Evolutionary conservation across 2,797 vertebrate species (phyloP).

Genomic region (Acrocephalus scirpaceus): DNA sequence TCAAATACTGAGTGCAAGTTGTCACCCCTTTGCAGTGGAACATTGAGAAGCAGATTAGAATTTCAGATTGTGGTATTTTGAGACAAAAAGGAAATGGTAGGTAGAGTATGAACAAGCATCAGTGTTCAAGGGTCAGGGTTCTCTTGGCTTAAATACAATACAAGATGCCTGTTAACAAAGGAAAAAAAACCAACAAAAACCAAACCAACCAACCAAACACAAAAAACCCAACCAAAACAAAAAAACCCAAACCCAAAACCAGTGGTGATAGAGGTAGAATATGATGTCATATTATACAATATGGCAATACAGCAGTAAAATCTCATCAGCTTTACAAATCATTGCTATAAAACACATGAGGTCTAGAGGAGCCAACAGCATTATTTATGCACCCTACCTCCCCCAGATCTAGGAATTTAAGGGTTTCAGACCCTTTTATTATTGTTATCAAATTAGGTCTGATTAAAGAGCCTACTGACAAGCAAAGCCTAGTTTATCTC

Average conservation of each 20-base stretch:
- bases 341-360: neutral
- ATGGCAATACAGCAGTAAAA: neutral
- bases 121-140: accelerated
- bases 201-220: neutral
- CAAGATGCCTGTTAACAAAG: neutral
- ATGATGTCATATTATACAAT: neutral
- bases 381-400: neutral
- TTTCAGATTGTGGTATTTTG: neutral
- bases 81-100: neutral
- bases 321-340: neutral
- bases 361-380: neutral
- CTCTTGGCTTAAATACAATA: neutral
- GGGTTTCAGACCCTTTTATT: neutral
- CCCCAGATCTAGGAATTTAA: neutral
- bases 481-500: neutral
- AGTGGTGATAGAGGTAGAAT: neutral
- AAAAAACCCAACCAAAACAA: neutral
- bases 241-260: neutral
- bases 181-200: neutral
- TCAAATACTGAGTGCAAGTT: neutral
- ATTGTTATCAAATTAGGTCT: neutral
- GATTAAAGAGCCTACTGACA: neutral
- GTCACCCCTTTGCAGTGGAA: neutral
- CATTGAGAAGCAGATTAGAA: neutral
- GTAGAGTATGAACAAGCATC: neutral